Base-by-base conservation (phyloP, 2,797 vertebrate species). In the Acridotheres tristis region DNA sequence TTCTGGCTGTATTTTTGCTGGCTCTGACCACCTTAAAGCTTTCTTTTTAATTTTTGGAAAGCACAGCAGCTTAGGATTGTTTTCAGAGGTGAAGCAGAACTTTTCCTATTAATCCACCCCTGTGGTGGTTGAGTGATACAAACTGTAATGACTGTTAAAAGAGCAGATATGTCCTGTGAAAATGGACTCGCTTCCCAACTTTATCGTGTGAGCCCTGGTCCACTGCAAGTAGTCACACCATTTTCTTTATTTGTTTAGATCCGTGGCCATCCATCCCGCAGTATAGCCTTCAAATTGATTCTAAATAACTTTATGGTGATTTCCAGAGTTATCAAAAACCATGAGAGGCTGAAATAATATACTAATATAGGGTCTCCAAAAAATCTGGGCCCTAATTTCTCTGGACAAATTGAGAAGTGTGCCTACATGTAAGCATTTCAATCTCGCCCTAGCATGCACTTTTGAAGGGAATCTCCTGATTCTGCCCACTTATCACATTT, bases 131-230 rank as follows among this genome's bases (percentile, higher is more conserved):
- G 51, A 68, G 59, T 55, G 65, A 50, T 34, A 51, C 4, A 89
- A 74, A 72, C 9, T 51, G 42, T 50, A 61, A 19, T 57, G 42
- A 36, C 18, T 32, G 9, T 62, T 84, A 66, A 34, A 92, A 68
- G 0, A 38, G 45, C 38, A 67, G n/a, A 8, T 11, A 22, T 0
- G 0, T 6, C 4, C 47, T 67, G 23, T 67, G 79, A 48, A 74
- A 87, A 80, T 13, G 21, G 54, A 50, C 38, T 58, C 15, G 43
- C 20, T 85, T 88, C 53, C 42, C 55, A 71, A 1, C 40, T 72
- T 32, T 23, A 59, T 58, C 21, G 12, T 61, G 1, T 54, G 17
- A 89, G 65, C 16, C 51, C 42, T 54, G 34, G 29, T 86, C 32
- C 26, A 21, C 5, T 58, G 42, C 74, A 45, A 51, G 32, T 3